A percentile compares a stretch with the other conserved stretches of the same genome.
phyloP scores from a whole-genome alignment of 2,113 vertebrate genomes.

The Cebidichthys violaceus region DNA sequence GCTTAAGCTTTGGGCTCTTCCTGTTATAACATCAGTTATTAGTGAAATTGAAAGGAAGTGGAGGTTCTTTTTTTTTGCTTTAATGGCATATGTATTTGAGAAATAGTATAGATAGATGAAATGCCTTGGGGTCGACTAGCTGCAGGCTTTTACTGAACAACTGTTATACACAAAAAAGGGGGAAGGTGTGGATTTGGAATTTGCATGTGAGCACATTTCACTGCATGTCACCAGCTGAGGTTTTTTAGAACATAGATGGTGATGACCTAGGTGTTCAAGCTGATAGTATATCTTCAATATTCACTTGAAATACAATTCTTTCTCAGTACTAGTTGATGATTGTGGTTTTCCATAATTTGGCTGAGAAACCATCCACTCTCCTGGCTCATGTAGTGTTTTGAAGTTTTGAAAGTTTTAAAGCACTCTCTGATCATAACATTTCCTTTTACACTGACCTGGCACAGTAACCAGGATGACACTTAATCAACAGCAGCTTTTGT shows the following conservation, averaged over 20 bases:
- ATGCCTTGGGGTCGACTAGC: constrained; percentile 18
- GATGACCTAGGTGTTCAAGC: background rate
- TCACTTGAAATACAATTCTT: background rate
- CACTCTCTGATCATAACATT: constrained; percentile 6
- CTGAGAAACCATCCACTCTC: background rate
- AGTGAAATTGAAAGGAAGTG: background rate
- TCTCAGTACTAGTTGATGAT: background rate
- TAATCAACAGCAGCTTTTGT: background rate
- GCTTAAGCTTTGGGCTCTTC: constrained; percentile 15
- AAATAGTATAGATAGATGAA: constrained; percentile 8
- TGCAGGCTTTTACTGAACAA: constrained; percentile 26
- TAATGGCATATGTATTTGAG: constrained; percentile 28
- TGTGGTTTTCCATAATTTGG: constrained; percentile 16
- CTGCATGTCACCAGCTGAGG: background rate
- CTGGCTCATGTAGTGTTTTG: background rate
- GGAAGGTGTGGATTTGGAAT: constrained; percentile 6
- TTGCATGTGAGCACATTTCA: constrained; percentile 21
- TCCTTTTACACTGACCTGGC: constrained; percentile 6
- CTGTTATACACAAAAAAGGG: constrained; percentile 22
- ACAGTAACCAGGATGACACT: background rate
- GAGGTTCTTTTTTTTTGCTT: background rate
- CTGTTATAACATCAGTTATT: constrained; percentile 2
- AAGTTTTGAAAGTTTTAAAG: background rate
- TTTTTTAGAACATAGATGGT: background rate
- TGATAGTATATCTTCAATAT: constrained; percentile 2